phyloP scores from a whole-genome alignment of 2,113 vertebrate genomes.

The Leptobrachium ailaonicum region DNA sequence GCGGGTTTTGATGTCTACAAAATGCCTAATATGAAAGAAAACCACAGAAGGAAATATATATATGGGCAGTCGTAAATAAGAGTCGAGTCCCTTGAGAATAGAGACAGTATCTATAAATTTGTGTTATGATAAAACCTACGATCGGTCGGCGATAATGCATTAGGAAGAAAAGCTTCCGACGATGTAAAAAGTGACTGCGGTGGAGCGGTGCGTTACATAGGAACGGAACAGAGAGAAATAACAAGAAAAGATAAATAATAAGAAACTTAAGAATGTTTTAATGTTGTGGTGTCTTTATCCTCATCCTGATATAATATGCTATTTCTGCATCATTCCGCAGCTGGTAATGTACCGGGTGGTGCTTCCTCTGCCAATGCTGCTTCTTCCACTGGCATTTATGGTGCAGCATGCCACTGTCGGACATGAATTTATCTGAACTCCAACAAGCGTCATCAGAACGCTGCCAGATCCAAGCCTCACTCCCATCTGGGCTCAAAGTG shows the following conservation, averaged over 20 bases:
- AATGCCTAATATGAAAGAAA: slow-evolving; percentile 66
- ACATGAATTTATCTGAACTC: too few species aligned
- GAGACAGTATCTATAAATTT: slow-evolving; percentile 64
- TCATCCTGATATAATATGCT: too few species aligned
- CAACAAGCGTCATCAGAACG: too few species aligned
- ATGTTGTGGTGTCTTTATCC: too few species aligned
- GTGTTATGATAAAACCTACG: slow-evolving; percentile 71
- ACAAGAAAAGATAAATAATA: background rate
- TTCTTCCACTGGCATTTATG: too few species aligned
- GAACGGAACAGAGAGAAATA: background rate
- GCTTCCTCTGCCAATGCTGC: too few species aligned
- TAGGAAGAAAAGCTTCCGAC: slow-evolving; percentile 56
- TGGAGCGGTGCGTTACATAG: background rate
- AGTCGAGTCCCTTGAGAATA: slow-evolving; percentile 53
- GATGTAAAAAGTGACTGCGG: slow-evolving; percentile 34
- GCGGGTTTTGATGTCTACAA: slow-evolving; percentile 62
- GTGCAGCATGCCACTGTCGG: too few species aligned
- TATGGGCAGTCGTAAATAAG: slow-evolving; percentile 66
- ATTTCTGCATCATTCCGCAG: too few species aligned
- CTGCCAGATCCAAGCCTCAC: too few species aligned
- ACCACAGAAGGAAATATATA: slow-evolving; percentile 65
- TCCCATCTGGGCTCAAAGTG: too few species aligned
- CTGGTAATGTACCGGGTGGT: too few species aligned
- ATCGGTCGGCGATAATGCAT: slow-evolving; percentile 69
- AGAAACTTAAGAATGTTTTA: too few species aligned